These are phyloP conservation scores for Caligus rogercresseyi DNA, from an alignment of 1,140 invertebrate genomes.

Conservation along the genomic window DNA sequence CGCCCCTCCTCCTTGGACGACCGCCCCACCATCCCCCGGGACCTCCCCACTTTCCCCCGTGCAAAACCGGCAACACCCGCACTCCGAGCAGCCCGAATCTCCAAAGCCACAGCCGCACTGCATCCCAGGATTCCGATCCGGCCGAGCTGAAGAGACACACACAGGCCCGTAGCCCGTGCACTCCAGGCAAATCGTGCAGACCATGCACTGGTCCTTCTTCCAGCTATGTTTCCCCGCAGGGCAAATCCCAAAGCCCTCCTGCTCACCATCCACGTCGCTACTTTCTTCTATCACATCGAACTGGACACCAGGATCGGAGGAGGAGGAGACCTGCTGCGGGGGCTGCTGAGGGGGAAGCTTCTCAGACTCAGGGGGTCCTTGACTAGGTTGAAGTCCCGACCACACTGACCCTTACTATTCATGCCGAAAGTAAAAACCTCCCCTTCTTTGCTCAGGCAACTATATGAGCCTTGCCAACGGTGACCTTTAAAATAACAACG, in stretches of 20 bases:
- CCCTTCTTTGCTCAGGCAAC: constrained; percentile 69
- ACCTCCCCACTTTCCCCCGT: constrained; percentile 43
- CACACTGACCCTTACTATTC: constrained; percentile 88
- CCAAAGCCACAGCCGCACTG: constrained; percentile 88
- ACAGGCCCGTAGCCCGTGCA: constrained; percentile 78
- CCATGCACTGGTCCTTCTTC: constrained; percentile 62
- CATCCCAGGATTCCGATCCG: constrained; percentile 37
- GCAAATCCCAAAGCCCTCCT: constrained; percentile 39
- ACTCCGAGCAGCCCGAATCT: constrained; percentile 76
- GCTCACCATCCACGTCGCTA: constrained; percentile 28
- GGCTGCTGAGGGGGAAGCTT: too few relatives aligned
- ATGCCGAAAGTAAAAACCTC: constrained; percentile 87
- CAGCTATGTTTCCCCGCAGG: constrained; percentile 52
- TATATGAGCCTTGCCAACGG: constrained; percentile 85
- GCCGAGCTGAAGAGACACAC: constrained; percentile 56
- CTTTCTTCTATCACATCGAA: constrained; percentile 40
- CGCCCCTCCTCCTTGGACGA: constrained; percentile 25
- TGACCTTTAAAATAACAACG: constrained; percentile 31
- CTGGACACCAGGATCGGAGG: constrained; percentile 25
- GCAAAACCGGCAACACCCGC: constrained; percentile 75
- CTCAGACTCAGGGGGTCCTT: too few relatives aligned
- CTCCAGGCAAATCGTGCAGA: constrained; percentile 75
- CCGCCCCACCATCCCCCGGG: constrained; percentile 31
- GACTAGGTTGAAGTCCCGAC: constrained; percentile 49
- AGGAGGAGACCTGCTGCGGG: too few relatives aligned